Evolutionary conservation across 2,113 vertebrate genomes (phyloP).

Genomic region (Porphyrio hochstetteri): DNA sequence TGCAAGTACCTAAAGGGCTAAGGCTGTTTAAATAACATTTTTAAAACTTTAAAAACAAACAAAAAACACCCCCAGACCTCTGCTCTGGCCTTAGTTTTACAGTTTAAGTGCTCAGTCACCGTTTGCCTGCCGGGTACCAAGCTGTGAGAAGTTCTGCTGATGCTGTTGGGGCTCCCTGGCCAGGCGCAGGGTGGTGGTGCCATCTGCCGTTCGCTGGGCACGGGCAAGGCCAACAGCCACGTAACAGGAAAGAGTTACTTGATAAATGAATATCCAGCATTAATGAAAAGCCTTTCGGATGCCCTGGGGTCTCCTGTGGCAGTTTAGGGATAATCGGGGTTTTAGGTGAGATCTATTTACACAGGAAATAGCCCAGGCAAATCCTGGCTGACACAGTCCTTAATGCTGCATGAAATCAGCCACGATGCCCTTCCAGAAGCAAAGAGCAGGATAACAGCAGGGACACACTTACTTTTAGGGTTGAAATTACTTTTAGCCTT

Average conservation of each 20-base stretch:
- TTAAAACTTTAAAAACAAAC: background rate
- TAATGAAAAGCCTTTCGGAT: background rate
- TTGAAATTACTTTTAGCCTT: background rate
- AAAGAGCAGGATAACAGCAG: background rate
- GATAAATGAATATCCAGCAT: background rate
- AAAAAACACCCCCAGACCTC: background rate
- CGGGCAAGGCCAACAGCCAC: accelerated
- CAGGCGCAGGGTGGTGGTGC: slow-evolving; percentile 21
- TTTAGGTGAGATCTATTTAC: background rate
- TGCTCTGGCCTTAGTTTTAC: background rate
- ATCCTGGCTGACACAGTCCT: background rate
- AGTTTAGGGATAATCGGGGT: background rate
- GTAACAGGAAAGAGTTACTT: background rate
- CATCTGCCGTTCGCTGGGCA: slow-evolving; percentile 31
- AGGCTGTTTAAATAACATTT: background rate
- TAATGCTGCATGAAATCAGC: background rate
- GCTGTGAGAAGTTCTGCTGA: background rate
- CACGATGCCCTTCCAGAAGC: background rate
- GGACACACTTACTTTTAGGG: background rate
- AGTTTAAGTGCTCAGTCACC: accelerated
- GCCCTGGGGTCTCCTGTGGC: background rate
- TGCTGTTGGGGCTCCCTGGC: accelerated
- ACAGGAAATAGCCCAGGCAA: background rate
- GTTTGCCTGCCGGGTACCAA: accelerated
- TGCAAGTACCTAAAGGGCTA: too few relatives aligned